Evolutionary conservation across 2,888 invertebrate species (phyloP).

Genomic region (Caenorhabditis virilis): DNA sequence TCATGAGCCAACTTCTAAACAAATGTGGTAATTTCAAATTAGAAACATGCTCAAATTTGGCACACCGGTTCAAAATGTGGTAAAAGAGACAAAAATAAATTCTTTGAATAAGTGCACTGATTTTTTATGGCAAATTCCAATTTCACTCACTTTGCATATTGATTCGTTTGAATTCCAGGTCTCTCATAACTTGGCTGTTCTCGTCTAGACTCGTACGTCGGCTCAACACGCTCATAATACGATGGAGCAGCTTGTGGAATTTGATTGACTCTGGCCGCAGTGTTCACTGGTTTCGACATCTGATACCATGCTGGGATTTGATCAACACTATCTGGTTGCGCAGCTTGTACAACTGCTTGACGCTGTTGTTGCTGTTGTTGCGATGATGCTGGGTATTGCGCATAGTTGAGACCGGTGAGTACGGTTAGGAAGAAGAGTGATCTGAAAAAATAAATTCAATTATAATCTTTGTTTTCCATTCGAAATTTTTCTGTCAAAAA

Average conservation of each 20-base stretch:
- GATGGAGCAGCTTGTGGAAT: slow-evolving; percentile 39
- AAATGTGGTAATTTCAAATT: too few relatives aligned
- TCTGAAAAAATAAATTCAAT: too few relatives aligned
- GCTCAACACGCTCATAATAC: slow-evolving; percentile 36
- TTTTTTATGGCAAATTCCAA: too few relatives aligned
- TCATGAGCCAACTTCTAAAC: too few relatives aligned
- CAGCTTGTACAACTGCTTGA: slow-evolving; percentile 22
- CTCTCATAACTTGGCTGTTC: slow-evolving; percentile 30
- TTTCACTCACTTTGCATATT: slow-evolving; percentile 35
- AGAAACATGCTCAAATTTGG: too few relatives aligned
- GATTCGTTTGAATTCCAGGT: slow-evolving; percentile 38
- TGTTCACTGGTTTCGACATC: slow-evolving; percentile 43
- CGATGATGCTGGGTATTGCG: background rate
- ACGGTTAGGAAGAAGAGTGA: too few relatives aligned
- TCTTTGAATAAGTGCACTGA: too few relatives aligned
- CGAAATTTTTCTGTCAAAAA: background rate
- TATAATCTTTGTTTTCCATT: background rate
- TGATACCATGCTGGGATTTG: slow-evolving; percentile 54
- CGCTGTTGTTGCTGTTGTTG: slow-evolving; percentile 30
- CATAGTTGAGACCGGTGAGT: too few relatives aligned
- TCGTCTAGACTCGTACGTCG: slow-evolving; percentile 35
- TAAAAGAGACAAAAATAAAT: too few relatives aligned
- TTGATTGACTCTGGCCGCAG: slow-evolving; percentile 22
- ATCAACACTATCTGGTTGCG: slow-evolving; percentile 24
- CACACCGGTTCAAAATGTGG: too few relatives aligned